Conservation (phyloP, 2,113 vertebrate genomes). For the Pungitius pungitius region DNA sequence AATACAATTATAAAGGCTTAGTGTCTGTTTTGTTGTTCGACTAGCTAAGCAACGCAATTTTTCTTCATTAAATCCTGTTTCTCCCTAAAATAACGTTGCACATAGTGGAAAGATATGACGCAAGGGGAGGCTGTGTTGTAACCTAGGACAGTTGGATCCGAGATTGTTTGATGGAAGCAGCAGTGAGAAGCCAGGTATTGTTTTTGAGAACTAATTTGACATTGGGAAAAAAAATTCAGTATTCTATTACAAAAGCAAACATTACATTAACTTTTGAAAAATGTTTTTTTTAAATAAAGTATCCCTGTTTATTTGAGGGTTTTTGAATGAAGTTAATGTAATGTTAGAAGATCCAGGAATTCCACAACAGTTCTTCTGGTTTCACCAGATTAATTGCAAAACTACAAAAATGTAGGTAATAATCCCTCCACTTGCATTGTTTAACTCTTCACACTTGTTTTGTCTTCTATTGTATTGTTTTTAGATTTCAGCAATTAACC, state of each 20-base stretch:
- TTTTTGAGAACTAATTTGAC: constrained; percentile 30
- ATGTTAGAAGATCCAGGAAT: no score
- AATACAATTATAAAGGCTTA: constrained; percentile 56
- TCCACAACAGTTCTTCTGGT: background rate
- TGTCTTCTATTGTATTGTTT: background rate
- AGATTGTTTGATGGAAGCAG: constrained; percentile 27
- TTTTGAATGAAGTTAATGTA: no score
- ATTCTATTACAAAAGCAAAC: background rate
- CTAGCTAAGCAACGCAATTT: constrained; percentile 75
- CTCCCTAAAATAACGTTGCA: constrained; percentile 76
- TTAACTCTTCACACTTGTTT: background rate
- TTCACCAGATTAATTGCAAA: background rate
- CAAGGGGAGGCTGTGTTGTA: constrained; percentile 39
- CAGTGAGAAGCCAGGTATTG: background rate
- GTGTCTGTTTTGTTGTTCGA: constrained; percentile 56
- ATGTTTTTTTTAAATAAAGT: background rate
- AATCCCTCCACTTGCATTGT: background rate
- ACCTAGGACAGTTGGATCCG: constrained; percentile 32
- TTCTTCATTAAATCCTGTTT: constrained; percentile 80
- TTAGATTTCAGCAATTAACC: background rate
- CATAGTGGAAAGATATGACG: constrained; percentile 62
- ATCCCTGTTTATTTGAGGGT: background rate
- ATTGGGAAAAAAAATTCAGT: constrained; percentile 42
- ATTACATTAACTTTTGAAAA: background rate
- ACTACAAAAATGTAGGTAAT: background rate